Evolutionary conservation across 2,888 invertebrate species (phyloP).

Genomic region (Caenorhabditis becei): DNA sequence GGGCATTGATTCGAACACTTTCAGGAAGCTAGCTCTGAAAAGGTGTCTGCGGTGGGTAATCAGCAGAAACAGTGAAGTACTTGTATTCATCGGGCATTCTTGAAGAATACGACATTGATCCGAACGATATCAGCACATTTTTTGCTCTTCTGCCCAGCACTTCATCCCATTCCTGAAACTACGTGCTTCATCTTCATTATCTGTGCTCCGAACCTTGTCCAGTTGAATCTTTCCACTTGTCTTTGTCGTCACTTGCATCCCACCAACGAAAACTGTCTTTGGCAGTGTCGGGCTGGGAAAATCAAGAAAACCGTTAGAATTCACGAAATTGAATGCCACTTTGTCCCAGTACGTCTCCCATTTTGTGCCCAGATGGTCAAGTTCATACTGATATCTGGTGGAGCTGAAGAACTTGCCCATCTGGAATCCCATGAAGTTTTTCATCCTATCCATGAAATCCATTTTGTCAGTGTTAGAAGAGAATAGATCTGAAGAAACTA

Average conservation of each 20-base stretch:
- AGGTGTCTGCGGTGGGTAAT: too few species aligned
- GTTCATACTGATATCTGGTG: not conserved
- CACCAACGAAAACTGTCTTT: slow-evolving; percentile 59
- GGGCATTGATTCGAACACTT: slow-evolving; percentile 55
- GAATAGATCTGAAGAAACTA: slow-evolving; percentile 18
- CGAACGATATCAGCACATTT: slow-evolving; percentile 60
- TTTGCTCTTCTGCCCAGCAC: slow-evolving; percentile 36
- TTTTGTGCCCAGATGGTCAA: not conserved
- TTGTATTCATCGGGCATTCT: slow-evolving; percentile 60
- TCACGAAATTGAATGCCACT: slow-evolving; percentile 36
- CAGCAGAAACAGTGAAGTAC: too few species aligned
- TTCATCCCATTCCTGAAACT: slow-evolving; percentile 58
- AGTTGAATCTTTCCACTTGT: slow-evolving; percentile 27
- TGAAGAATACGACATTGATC: slow-evolving; percentile 53
- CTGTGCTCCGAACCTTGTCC: too few species aligned
- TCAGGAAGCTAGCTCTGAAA: slow-evolving; percentile 39
- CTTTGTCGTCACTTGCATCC: slow-evolving; percentile 59
- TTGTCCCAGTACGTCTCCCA: not conserved
- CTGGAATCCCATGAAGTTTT: too few species aligned
- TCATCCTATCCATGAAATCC: slow-evolving; percentile 3
- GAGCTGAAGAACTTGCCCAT: too few species aligned
- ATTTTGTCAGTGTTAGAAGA: slow-evolving; percentile 18
- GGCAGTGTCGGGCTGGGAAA: slow-evolving; percentile 53
- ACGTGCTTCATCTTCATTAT: too few species aligned
- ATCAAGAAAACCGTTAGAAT: slow-evolving; percentile 41